A percentile compares a stretch with the other conserved stretches of the same genome.
Conservation (phyloP, 1,140 invertebrate species). For the Hyles vespertilio region DNA sequence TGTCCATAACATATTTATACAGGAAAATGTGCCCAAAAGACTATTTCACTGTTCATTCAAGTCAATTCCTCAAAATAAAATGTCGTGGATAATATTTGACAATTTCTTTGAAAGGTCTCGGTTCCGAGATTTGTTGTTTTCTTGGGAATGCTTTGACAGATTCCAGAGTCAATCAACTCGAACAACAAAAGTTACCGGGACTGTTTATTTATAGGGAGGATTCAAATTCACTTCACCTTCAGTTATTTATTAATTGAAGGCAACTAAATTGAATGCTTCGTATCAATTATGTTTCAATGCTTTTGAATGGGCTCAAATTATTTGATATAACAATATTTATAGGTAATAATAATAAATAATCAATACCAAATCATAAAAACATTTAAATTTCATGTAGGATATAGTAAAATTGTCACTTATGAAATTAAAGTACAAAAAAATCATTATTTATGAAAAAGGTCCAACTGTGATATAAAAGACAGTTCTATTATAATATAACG, state of each 20-base stretch:
- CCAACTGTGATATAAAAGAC: background rate
- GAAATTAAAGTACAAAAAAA: background rate
- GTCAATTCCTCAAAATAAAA: conserved; percentile 9
- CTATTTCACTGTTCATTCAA: conserved; percentile 5
- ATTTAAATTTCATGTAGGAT: too few relatives aligned
- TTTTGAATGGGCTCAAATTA: too few relatives aligned
- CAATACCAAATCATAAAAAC: too few relatives aligned
- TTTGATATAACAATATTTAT: too few relatives aligned
- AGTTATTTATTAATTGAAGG: conserved; percentile 7
- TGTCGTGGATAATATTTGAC: conserved; percentile 11
- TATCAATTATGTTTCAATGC: too few relatives aligned
- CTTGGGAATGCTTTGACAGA: conserved; percentile 29
- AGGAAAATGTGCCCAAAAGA: background rate
- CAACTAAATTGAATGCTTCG: background rate
- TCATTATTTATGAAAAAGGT: background rate
- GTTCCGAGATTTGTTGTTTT: conserved; percentile 22
- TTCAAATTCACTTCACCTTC: conserved; percentile 16
- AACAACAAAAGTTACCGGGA: conserved; percentile 18
- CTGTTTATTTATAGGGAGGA: conserved; percentile 19
- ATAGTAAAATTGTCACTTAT: too few relatives aligned
- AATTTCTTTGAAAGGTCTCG: conserved; percentile 11
- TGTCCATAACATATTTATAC: too few relatives aligned
- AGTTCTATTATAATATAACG: conserved; percentile 3
- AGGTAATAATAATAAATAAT: too few relatives aligned
- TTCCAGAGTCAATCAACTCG: conserved; percentile 23